Percentiles rank a stretch among this genome's conserved stretches.
Evolutionary conservation across 2,888 invertebrate genomes (phyloP).

Genomic region (Coremacera marginata): DNA sequence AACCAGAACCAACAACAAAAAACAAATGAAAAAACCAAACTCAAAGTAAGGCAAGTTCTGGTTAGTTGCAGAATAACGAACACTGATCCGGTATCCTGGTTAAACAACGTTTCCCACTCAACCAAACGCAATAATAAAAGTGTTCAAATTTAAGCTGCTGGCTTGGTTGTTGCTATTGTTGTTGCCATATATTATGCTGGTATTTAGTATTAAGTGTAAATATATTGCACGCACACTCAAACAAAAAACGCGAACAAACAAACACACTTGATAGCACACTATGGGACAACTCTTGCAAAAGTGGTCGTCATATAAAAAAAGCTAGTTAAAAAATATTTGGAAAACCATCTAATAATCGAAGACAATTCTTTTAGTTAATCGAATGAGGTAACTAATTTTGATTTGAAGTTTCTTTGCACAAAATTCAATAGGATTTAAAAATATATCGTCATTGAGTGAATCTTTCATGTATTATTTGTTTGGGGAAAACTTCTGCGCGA

Average conservation of each 20-base stretch:
- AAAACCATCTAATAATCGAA: too few species aligned
- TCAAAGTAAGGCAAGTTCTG: background rate
- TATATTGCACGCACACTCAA: background rate
- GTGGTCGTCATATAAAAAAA: too few species aligned
- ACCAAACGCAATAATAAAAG: slow-evolving; percentile 9
- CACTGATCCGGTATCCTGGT: background rate
- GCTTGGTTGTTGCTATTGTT: slow-evolving; percentile 5
- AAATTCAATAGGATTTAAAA: too few species aligned
- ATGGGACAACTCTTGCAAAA: background rate
- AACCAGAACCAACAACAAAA: background rate
- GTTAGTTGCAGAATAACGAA: background rate
- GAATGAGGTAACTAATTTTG: too few species aligned
- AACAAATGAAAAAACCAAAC: background rate
- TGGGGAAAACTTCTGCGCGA: too few species aligned
- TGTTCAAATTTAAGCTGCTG: background rate
- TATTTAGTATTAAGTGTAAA: slow-evolving; percentile 3
- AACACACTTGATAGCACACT: background rate
- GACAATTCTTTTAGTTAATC: too few species aligned
- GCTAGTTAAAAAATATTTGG: too few species aligned
- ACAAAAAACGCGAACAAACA: background rate
- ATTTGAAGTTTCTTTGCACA: too few species aligned
- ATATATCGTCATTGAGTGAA: too few species aligned
- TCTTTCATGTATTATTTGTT: too few species aligned
- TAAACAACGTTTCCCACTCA: background rate
- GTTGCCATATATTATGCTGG: slow-evolving; percentile 7